Evolutionary conservation across 2,888 invertebrate species (phyloP).

Genomic region (Melinaea menophilus): DNA sequence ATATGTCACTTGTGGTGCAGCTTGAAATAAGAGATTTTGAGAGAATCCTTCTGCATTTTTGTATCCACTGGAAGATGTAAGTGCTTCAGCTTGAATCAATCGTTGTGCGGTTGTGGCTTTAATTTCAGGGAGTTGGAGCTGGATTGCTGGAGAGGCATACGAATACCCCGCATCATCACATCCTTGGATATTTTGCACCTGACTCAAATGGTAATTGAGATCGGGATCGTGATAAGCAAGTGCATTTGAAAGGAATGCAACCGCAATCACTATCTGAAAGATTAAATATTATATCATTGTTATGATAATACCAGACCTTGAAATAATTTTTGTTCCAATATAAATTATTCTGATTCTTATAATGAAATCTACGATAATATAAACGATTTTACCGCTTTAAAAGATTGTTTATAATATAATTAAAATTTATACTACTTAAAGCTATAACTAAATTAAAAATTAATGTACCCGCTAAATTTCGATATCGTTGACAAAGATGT

Average conservation of each 20-base stretch:
- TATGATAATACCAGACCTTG: background rate
- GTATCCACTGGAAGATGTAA: conserved; percentile 35
- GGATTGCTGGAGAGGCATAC: conserved; percentile 75
- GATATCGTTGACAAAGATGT: too few relatives aligned
- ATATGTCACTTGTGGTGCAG: conserved; percentile 43
- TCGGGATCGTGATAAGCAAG: conserved; percentile 70
- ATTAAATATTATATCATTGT: conserved; percentile 25
- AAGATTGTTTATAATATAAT: too few relatives aligned
- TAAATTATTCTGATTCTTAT: background rate
- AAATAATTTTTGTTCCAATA: background rate
- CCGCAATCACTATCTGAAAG: conserved; percentile 56
- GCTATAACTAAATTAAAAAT: too few relatives aligned
- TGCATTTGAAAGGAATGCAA: conserved; percentile 48
- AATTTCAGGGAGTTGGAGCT: conserved; percentile 63
- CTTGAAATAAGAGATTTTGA: conserved; percentile 30
- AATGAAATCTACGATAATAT: conserved; percentile 5
- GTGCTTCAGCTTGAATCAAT: conserved; percentile 35
- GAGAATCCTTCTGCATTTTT: conserved; percentile 37
- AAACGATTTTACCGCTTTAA: conserved; percentile 23
- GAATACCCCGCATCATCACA: conserved; percentile 71
- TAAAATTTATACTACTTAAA: too few relatives aligned
- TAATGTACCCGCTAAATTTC: too few relatives aligned
- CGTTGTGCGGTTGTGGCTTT: conserved; percentile 42
- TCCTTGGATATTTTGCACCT: conserved; percentile 57
- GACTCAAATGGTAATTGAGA: conserved; percentile 66